phyloP scores from a whole-genome alignment of 1,140 invertebrate genomes.

The Brachionus sp. region DNA sequence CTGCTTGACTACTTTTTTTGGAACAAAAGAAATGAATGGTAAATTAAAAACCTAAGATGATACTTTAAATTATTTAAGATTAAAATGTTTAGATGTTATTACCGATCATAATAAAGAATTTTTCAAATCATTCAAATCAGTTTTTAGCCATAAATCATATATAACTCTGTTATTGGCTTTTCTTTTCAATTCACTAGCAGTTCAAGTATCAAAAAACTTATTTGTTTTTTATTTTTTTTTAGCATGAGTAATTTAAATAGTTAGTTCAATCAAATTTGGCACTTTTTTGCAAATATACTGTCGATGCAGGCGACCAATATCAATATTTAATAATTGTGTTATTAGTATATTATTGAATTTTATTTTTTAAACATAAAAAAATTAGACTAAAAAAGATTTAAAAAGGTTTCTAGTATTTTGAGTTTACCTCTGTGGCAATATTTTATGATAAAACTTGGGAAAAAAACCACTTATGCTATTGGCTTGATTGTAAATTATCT shows the following conservation, averaged over 20 bases:
- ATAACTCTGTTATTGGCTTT: conserved; percentile 51
- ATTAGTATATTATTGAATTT: conserved; percentile 49
- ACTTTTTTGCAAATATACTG: conserved; percentile 52
- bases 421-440: conserved; percentile 54
- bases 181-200: conserved; percentile 53
- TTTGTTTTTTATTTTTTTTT: background rate
- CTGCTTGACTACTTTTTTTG: conserved; percentile 51
- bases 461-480: conserved; percentile 54
- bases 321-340: conserved; percentile 51
- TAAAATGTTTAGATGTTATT: conserved; percentile 19
- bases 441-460: conserved; percentile 51
- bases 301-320: conserved; percentile 53
- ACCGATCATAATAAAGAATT: conserved; percentile 48
- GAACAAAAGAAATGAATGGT: conserved; percentile 53
- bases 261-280: conserved; percentile 57
- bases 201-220: conserved; percentile 49
- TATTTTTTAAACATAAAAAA: background rate
- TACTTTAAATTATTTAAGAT: conserved; percentile 44
- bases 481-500: conserved; percentile 53
- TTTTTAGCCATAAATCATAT: conserved; percentile 52
- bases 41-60: background rate
- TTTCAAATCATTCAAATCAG: conserved; percentile 50
- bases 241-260: conserved; percentile 47
- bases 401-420: conserved; percentile 51
- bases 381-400: background rate